phyloP scores from a whole-genome alignment of 2,888 invertebrate genomes.

The Cantharis rustica region DNA sequence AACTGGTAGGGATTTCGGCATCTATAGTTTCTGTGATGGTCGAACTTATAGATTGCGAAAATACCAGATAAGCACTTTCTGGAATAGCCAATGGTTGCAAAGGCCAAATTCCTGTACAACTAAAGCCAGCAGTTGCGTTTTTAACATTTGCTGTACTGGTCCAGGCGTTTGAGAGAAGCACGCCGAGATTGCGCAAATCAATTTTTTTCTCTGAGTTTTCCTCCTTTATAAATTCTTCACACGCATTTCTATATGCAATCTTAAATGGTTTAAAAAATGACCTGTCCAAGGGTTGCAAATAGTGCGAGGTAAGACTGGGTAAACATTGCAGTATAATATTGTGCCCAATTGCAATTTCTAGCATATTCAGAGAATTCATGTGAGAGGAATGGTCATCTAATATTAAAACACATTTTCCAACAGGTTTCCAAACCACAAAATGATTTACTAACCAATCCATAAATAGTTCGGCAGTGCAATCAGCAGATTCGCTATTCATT shows the following conservation, averaged over 20 bases:
- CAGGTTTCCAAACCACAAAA: background rate
- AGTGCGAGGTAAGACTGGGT: slow-evolving; percentile 7
- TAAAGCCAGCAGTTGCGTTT: background rate
- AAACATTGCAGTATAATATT: slow-evolving; percentile 5
- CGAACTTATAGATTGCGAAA: background rate
- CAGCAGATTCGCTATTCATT: background rate
- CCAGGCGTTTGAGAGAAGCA: background rate
- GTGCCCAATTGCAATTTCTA: background rate
- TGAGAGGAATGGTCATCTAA: background rate
- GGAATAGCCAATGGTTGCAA: background rate
- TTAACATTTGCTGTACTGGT: background rate
- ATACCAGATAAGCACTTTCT: background rate
- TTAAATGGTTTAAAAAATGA: slow-evolving; percentile 16
- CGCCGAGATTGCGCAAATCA: background rate
- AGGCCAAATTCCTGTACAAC: background rate
- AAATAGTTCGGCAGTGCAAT: background rate
- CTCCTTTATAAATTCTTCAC: background rate
- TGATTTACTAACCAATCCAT: background rate
- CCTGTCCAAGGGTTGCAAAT: slow-evolving; percentile 10
- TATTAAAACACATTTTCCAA: background rate
- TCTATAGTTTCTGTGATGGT: background rate
- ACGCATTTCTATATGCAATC: slow-evolving; percentile 2
- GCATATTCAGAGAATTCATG: slow-evolving; percentile 3
- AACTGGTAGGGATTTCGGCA: background rate
- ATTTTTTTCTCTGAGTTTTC: background rate